Percentiles rank a stretch among this genome's conserved stretches.
Evolutionary conservation across 2,113 vertebrate genomes (phyloP).

Genomic region (Pluvialis apricaria): DNA sequence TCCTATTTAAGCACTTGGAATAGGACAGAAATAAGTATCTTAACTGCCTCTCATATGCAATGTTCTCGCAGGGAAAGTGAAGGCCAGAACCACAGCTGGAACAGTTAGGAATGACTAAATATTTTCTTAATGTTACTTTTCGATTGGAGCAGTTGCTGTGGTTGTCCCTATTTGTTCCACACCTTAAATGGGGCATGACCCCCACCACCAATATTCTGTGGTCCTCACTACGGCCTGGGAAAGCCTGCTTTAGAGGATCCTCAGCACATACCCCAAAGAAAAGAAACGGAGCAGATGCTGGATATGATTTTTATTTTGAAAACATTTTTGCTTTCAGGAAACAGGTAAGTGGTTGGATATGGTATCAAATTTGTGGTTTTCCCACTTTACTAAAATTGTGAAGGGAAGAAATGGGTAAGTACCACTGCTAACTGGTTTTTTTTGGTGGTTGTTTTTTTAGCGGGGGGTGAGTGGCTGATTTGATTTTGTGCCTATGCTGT

Average conservation of each 20-base stretch:
- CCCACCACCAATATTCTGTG: neutral
- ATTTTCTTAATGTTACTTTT: conserved; percentile 13
- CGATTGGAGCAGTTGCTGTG: neutral
- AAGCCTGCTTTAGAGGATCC: neutral
- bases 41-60: neutral
- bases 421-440: neutral
- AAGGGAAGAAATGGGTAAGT: neutral
- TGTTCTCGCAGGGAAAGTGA: neutral
- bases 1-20: neutral
- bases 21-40: neutral
- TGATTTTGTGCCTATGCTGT: neutral
- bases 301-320: neutral
- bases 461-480: neutral
- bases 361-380: neutral
- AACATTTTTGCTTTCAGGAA: neutral
- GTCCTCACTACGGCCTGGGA: neutral
- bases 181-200: neutral
- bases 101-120: neutral
- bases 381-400: neutral
- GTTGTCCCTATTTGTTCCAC: neutral
- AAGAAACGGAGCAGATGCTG: neutral
- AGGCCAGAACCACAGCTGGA: conserved; percentile 16
- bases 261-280: neutral
- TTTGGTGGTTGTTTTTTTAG: neutral
- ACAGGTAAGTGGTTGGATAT: neutral